phyloP scores from a whole-genome alignment of 1,140 invertebrate genomes.

The Ectropis grisescens region DNA sequence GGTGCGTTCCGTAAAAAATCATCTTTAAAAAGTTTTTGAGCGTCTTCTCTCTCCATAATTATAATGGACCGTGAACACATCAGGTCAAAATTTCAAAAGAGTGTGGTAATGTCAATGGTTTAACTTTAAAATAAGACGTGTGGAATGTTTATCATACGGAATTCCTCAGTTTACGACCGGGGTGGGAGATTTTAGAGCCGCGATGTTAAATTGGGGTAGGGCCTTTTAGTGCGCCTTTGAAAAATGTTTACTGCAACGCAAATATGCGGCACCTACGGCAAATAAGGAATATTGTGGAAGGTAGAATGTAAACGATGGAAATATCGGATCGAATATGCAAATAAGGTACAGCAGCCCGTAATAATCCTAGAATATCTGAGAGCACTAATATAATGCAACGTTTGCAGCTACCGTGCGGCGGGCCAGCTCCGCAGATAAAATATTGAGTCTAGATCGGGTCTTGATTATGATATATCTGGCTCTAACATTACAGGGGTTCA shows the following conservation, averaged over 20 bases:
- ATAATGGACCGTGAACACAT: constrained; percentile 17
- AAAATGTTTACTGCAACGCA: too few species aligned
- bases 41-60: constrained; percentile 13
- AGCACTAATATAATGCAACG: constrained; percentile 18
- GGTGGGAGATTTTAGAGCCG: too few species aligned
- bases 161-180: constrained; percentile 23
- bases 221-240: too few species aligned
- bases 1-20: constrained; percentile 6
- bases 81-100: constrained; percentile 14
- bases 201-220: too few species aligned
- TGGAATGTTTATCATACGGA: constrained; percentile 31
- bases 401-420: constrained; percentile 14
- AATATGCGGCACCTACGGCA: too few species aligned
- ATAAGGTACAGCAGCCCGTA: too few species aligned
- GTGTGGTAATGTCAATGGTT: constrained; percentile 19
- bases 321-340: too few species aligned
- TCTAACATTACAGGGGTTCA: too few species aligned
- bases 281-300: too few species aligned
- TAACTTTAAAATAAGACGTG: constrained; percentile 25
- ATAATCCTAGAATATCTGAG: too few species aligned
- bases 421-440: constrained; percentile 12
- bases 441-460: constrained; percentile 23
- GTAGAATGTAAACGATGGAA: too few species aligned
- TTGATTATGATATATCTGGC: constrained; percentile 33
- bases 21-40: constrained; percentile 14